Evolutionary conservation across 2,113 vertebrate species (phyloP).

Genomic region (Erythrocercus mccallii): DNA sequence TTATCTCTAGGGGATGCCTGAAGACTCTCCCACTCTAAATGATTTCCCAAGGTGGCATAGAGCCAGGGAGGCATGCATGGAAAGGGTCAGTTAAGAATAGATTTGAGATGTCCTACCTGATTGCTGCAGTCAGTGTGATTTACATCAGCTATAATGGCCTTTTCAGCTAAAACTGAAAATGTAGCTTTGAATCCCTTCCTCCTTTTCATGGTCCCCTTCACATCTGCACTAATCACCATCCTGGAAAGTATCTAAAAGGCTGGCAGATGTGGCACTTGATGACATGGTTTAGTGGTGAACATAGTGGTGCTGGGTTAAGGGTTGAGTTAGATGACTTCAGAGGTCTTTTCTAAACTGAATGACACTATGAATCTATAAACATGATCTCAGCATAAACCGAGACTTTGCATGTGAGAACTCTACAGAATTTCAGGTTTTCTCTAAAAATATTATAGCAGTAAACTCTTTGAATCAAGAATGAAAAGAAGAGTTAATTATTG

Average conservation of each 20-base stretch:
- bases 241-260: neutral
- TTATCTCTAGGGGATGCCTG: neutral
- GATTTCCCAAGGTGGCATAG: neutral
- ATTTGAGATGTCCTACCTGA: neutral
- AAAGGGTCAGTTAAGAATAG: neutral
- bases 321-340: neutral
- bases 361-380: neutral
- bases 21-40: neutral
- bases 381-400: neutral
- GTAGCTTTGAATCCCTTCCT: neutral
- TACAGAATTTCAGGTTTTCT: neutral
- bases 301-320: neutral
- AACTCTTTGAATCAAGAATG: neutral
- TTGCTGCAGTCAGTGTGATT: neutral
- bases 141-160: neutral
- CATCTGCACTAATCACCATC: neutral
- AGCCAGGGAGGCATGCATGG: neutral
- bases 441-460: neutral
- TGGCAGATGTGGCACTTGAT: neutral
- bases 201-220: neutral
- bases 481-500: neutral
- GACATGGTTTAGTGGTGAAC: neutral
- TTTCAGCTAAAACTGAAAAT: neutral
- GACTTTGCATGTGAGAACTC: neutral
- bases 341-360: neutral